Evolutionary conservation across 2,113 vertebrate genomes (phyloP).

Genomic region (Brachyistius frenatus): DNA sequence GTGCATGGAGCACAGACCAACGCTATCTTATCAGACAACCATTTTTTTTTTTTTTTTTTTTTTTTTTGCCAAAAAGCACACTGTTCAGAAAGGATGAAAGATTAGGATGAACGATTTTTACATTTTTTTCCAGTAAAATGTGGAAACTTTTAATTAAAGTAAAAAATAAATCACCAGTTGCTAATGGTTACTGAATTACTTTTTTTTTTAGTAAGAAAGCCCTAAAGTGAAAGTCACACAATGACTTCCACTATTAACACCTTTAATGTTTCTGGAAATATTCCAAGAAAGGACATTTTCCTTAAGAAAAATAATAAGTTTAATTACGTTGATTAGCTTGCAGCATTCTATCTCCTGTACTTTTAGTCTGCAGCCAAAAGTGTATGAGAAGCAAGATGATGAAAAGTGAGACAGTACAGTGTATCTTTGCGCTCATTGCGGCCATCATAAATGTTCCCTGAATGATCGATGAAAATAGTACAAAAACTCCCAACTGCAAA

Average conservation of each 20-base stretch:
- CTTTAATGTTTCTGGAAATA: background rate
- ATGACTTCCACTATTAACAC: background rate
- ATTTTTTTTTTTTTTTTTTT: no score
- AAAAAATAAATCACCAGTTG: no score
- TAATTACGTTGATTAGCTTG: background rate
- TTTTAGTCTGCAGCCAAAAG: background rate
- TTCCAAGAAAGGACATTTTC: background rate
- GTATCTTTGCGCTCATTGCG: constrained; percentile 6
- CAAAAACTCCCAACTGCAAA: constrained; percentile 7
- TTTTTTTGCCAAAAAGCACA: no score
- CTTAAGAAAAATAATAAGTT: no score
- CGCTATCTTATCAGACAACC: no score
- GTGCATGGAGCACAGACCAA: no score
- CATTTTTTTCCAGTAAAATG: no score
- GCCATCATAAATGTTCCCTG: constrained; percentile 31
- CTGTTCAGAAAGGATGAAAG: no score
- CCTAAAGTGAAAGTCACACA: background rate
- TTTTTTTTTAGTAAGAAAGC: no score
- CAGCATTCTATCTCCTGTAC: background rate
- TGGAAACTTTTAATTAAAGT: no score
- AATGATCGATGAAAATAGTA: constrained; percentile 38
- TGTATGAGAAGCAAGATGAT: background rate
- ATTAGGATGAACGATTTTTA: no score
- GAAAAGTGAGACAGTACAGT: background rate
- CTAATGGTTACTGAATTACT: no score